Evolutionary conservation across 1,140 invertebrate genomes (phyloP).

Genomic region (Oncopodura yosiiana): DNA sequence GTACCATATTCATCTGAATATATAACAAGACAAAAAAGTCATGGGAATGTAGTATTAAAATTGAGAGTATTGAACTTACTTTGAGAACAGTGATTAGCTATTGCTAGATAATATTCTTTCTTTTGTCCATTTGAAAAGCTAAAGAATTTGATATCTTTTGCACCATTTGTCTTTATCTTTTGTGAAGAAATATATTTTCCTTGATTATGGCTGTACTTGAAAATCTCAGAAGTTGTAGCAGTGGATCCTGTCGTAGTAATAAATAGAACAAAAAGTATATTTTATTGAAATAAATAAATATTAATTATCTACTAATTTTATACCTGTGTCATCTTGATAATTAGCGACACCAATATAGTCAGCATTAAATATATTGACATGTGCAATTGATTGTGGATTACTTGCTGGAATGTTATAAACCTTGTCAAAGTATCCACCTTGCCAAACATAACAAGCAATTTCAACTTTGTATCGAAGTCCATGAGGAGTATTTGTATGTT

Average conservation of each 20-base stretch:
- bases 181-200: conserved; percentile 41
- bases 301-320: conserved; percentile 3
- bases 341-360: conserved; percentile 42
- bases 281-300: neutral
- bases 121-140: conserved; percentile 21
- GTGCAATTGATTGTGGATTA: conserved; percentile 39
- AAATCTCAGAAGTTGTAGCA: conserved; percentile 43
- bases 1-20: conserved; percentile 25
- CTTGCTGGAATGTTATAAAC: conserved; percentile 39
- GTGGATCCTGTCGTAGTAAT: conserved; percentile 36
- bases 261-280: neutral
- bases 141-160: conserved; percentile 38
- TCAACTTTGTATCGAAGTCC: conserved; percentile 28
- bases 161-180: conserved; percentile 41
- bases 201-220: conserved; percentile 40
- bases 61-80: conserved; percentile 15
- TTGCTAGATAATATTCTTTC: conserved; percentile 36
- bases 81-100: conserved; percentile 36
- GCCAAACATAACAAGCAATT: conserved; percentile 41
- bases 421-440: conserved; percentile 45
- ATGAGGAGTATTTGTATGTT: conserved; percentile 16
- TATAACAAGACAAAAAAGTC: conserved; percentile 14
- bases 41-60: neutral
- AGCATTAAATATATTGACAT: conserved; percentile 40
- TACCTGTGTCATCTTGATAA: conserved; percentile 39